Conservation (phyloP, 2,797 vertebrate species). For the Rhinatrema bivittatum region DNA sequence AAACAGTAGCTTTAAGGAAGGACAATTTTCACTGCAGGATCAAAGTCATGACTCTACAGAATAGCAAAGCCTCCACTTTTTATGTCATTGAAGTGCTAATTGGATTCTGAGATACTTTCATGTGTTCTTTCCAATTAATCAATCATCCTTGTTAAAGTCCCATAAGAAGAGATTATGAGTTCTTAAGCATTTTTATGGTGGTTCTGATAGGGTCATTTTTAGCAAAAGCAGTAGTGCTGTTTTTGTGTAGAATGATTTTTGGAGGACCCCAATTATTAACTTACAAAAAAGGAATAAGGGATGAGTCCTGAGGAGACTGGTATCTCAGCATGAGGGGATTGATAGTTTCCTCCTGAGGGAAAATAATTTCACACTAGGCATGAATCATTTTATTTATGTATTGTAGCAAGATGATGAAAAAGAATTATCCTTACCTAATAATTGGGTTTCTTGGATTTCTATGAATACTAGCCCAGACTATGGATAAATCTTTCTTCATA, state of each 20-base stretch:
- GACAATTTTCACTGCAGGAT: constrained; percentile 64
- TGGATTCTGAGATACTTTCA: constrained; percentile 71
- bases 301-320: too few relatives aligned
- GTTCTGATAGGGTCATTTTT: constrained; percentile 42
- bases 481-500: too few relatives aligned
- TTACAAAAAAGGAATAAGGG: constrained; percentile 25
- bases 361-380: constrained; percentile 23
- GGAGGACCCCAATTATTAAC: constrained; percentile 31
- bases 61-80: constrained; percentile 57
- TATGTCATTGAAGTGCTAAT: constrained; percentile 74
- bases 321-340: too few relatives aligned
- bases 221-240: constrained; percentile 38
- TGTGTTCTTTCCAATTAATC: constrained; percentile 61
- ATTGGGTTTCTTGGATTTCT: too few relatives aligned
- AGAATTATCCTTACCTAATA: too few relatives aligned
- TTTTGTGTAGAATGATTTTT: constrained; percentile 53
- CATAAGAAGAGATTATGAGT: constrained; percentile 58
- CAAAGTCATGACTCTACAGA: constrained; percentile 62
- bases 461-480: too few relatives aligned
- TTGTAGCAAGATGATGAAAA: too few relatives aligned
- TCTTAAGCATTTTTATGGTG: constrained; percentile 47
- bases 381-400: too few relatives aligned
- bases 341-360: too few relatives aligned
- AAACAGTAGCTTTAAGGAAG: constrained; percentile 61
- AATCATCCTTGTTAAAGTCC: constrained; percentile 58